Base-by-base conservation (phyloP, 2,888 invertebrate genomes). In the Ephialtes manifestator region DNA sequence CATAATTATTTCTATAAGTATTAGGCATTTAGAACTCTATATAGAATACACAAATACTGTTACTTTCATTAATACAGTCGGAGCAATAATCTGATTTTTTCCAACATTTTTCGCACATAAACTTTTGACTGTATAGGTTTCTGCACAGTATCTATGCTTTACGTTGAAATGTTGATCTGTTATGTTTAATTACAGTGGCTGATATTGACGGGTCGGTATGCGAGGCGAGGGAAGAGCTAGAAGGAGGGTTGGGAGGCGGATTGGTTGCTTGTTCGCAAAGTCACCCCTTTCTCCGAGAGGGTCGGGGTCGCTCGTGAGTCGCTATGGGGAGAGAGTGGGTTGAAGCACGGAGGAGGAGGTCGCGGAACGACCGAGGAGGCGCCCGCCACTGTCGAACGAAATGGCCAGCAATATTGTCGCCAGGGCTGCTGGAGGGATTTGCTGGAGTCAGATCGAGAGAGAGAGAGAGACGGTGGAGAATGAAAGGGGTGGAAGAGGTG, bases 351-450 rank as follows among this genome's bases (percentile, higher is more conserved):
- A 83, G 78, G 85, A 88, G 90, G 91, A 90, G 90, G 88, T 85
- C 85, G 87, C 88, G 90, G 89, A 88, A 89, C 89, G 89, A 86
- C 89, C 86, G 91, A 90, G 89, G 91, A 89, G 89, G 86, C 89
- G 87, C 85, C 89, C 88, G 91, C 86, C 90, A 89, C 91, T 92
- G 92, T 92, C 92, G 92, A 92, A 92, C 93, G 90, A 92, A 93
- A 93, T 93, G 93, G 93, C 93, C 91, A 92, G 93, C 93, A 93
- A 93, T 93, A 93, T 93, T 93, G 94, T 93, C 93, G 92, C 90
- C 84, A 88, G 91, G 90, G 90, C 88, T 88, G 65, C 81, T 87
- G 90, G 88, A 87, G 90, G 90, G 90, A 91, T 91, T 90, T 89
- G 88, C 88, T 75, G 83, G 86, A 88, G 87, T 87, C 85, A 84